Evolutionary conservation across 2,888 invertebrate genomes (phyloP).

Genomic region (Stegophylla sp.): DNA sequence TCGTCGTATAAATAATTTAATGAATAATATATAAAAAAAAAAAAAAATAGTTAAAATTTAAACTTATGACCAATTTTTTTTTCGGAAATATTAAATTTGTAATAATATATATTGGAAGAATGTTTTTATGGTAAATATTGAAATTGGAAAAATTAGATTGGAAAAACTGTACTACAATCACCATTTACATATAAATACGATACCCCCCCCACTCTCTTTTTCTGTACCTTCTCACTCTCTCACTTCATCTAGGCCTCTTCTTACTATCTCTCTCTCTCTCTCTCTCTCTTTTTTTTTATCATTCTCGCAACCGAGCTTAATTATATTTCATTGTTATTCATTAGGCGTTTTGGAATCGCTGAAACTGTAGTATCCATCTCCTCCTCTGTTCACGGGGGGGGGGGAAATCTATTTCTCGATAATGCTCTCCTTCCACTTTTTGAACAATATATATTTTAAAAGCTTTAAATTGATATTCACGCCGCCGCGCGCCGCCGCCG

Average conservation of each 20-base stretch:
- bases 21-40: too few relatives aligned
- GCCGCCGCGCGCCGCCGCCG: too few relatives aligned
- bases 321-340: constrained; percentile 45
- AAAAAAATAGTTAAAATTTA: too few relatives aligned
- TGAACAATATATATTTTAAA: not conserved
- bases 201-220: not conserved
- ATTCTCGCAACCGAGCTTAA: not conserved
- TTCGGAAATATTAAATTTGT: too few relatives aligned
- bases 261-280: not conserved
- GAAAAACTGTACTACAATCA: too few relatives aligned
- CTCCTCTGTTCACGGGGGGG: not conserved
- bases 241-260: too few relatives aligned
- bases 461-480: not conserved
- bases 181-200: constrained; percentile 39
- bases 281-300: not conserved
- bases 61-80: too few relatives aligned
- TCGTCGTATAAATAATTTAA: too few relatives aligned
- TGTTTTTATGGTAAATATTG: too few relatives aligned
- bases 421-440: not conserved
- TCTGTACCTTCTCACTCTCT: not conserved
- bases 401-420: constrained; percentile 17
- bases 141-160: too few relatives aligned
- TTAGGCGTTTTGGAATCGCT: constrained; percentile 29
- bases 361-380: constrained; percentile 21
- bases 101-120: too few relatives aligned